These are phyloP conservation scores for Drosophila siamana DNA, from an alignment of 2,888 invertebrate genomes.

Conservation along the genomic window DNA sequence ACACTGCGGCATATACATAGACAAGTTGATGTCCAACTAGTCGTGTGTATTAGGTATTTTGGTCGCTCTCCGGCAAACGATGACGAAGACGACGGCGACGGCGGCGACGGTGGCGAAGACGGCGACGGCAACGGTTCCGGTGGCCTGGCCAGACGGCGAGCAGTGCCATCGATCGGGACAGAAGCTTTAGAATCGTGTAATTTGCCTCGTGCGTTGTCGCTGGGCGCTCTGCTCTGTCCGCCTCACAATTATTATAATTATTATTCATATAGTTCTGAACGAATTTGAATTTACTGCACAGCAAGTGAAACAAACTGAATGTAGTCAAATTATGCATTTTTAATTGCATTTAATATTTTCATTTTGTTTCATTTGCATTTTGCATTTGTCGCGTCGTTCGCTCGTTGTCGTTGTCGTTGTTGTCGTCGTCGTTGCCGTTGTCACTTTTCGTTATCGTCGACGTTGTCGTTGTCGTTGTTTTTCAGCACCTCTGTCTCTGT, in stretches of 20 bases:
- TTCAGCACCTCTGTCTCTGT: constrained; percentile 18
- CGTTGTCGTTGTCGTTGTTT: constrained; percentile 26
- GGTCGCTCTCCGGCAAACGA: constrained; percentile 56
- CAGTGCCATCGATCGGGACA: constrained; percentile 68
- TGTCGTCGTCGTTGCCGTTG: constrained; percentile 20
- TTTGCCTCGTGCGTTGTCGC: constrained; percentile 77
- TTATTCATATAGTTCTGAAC: not conserved
- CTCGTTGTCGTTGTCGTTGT: constrained; percentile 19
- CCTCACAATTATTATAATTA: constrained; percentile 27
- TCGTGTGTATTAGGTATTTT: constrained; percentile 59
- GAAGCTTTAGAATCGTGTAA: constrained; percentile 79
- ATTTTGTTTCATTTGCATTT: constrained; percentile 66
- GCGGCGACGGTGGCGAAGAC: constrained; percentile 19
- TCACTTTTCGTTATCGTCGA: constrained; percentile 21
- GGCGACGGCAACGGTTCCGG: constrained; percentile 50
- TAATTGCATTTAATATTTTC: constrained; percentile 59
- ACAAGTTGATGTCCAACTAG: constrained; percentile 52
- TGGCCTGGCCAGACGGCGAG: constrained; percentile 66
- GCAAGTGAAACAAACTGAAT: constrained; percentile 69
- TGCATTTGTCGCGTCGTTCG: constrained; percentile 23
- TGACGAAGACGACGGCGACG: constrained; percentile 14
- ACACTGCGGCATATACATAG: constrained; percentile 24
- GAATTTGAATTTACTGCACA: constrained; percentile 44
- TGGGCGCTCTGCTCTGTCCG: constrained; percentile 50
- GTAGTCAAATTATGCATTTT: constrained; percentile 56